Conservation (phyloP, 2,888 invertebrate species). For the Escarpia spicata region DNA sequence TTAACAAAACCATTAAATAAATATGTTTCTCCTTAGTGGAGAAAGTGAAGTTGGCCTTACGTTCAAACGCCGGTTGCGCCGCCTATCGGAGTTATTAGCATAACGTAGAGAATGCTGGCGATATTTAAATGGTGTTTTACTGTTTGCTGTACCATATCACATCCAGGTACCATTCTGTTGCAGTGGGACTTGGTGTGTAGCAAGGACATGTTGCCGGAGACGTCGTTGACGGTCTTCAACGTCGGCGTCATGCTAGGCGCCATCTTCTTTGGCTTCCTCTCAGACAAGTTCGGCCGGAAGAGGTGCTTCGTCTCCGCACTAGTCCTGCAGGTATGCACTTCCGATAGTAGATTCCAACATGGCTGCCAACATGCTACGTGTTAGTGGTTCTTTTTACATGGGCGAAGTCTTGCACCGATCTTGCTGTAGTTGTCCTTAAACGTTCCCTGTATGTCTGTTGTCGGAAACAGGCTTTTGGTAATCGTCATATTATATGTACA, state of each 20-base stretch:
- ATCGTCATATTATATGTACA: too few species aligned
- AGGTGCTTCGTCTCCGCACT: slow-evolving; percentile 39
- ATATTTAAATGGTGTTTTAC: too few species aligned
- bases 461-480: too few species aligned
- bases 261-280: slow-evolving; percentile 43
- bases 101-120: background rate
- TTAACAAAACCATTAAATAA: too few species aligned
- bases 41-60: background rate
- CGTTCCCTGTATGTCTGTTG: too few species aligned
- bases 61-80: background rate
- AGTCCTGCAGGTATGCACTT: slow-evolving; percentile 30
- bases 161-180: background rate
- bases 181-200: slow-evolving; percentile 46
- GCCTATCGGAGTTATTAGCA: background rate
- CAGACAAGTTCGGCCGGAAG: slow-evolving; percentile 45
- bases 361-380: background rate
- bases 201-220: slow-evolving; percentile 41
- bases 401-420: too few species aligned
- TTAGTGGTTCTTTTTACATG: background rate
- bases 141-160: background rate
- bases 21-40: background rate
- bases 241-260: slow-evolving; percentile 46
- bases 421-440: too few species aligned
- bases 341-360: background rate
- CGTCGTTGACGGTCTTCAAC: slow-evolving; percentile 43